A percentile compares a stretch with the other conserved stretches of the same genome.
These are phyloP conservation scores for Drosophila ficusphila DNA, from an alignment of 1,140 invertebrate species.

Conservation along the genomic window DNA sequence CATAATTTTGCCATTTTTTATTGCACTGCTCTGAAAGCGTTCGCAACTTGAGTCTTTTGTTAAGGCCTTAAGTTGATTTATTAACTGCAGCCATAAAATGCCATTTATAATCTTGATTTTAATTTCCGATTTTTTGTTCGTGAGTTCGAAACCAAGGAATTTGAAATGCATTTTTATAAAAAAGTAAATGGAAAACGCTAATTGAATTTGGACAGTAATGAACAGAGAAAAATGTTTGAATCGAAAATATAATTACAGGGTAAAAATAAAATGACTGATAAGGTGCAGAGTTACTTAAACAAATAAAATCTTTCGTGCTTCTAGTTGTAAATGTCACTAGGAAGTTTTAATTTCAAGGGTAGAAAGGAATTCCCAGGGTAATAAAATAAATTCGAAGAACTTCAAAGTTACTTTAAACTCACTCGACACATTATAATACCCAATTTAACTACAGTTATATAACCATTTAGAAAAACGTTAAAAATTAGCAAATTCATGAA, in stretches of 20 bases:
- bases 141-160: neutral
- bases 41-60: conserved; percentile 75
- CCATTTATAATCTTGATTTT: conserved; percentile 42
- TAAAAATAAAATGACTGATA: neutral
- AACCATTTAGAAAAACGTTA: neutral
- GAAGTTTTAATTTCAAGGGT: too few relatives aligned
- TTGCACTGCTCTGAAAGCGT: conserved; percentile 12
- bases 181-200: neutral
- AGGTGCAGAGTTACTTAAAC: neutral
- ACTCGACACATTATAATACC: neutral
- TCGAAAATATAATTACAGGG: too few relatives aligned
- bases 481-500: conserved; percentile 7
- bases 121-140: conserved; percentile 28
- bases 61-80: conserved; percentile 57
- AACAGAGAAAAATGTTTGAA: neutral
- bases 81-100: conserved; percentile 59
- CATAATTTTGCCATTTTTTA: conserved; percentile 50
- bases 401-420: neutral
- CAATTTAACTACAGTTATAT: neutral
- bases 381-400: neutral
- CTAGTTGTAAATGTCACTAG: too few relatives aligned
- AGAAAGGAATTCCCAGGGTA: too few relatives aligned
- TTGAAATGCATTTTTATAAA: neutral
- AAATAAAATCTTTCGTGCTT: neutral
- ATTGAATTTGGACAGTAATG: neutral